Conservation (phyloP, 2,888 invertebrate species). For the Drosophila rellima region DNA sequence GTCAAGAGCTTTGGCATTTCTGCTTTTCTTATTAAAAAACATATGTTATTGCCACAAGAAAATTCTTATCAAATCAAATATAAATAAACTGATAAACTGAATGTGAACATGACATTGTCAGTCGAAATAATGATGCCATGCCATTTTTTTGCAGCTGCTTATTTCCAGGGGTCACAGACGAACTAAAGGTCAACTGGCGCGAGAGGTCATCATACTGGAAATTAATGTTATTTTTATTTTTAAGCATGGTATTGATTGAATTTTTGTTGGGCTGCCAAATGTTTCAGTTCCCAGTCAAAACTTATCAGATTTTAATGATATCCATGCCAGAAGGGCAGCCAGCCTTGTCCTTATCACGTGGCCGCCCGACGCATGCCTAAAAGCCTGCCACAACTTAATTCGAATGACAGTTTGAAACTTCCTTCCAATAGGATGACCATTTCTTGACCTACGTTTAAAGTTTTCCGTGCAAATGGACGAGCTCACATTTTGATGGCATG, state of each 20-base stretch:
- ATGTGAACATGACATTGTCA: background rate
- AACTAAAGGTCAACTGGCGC: background rate
- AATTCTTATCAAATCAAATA: conserved; percentile 7
- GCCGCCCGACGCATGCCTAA: background rate
- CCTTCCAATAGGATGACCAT: conserved; percentile 10
- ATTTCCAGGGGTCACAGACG: conserved; percentile 1
- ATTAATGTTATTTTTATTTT: conserved; percentile 3
- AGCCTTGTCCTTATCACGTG: conserved; percentile 21
- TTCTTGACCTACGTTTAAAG: conserved; percentile 45
- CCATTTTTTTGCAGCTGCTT: background rate
- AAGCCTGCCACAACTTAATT: conserved; percentile 30
- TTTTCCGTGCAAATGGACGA: conserved; percentile 22
- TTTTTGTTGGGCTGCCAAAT: conserved; percentile 27
- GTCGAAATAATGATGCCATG: conserved; percentile 2
- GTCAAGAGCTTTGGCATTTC: background rate
- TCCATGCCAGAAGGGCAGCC: background rate
- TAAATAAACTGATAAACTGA: background rate
- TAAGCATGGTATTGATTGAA: conserved; percentile 19
- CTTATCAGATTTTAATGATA: conserved; percentile 31
- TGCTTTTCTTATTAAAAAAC: background rate
- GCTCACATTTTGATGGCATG: conserved; percentile 12
- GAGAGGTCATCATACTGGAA: conserved; percentile 2
- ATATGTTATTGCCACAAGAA: background rate
- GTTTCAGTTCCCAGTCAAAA: conserved; percentile 32
- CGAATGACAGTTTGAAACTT: conserved; percentile 22